Percentiles rank a stretch among this genome's conserved stretches.
Conservation (phyloP, 2,113 vertebrate genomes). For the Ia io region DNA sequence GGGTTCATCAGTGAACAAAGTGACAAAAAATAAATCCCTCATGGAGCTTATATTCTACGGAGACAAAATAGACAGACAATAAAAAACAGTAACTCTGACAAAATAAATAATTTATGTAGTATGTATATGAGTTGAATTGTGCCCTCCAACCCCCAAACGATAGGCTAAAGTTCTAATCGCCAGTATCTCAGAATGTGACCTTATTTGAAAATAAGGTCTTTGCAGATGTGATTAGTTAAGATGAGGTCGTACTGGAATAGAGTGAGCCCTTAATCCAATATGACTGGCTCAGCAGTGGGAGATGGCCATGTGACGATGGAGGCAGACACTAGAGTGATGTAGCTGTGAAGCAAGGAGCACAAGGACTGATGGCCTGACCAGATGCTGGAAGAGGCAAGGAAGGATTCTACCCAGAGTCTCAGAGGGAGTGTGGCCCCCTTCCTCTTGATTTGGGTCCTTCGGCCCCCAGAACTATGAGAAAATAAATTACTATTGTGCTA, state of each 20-base stretch:
- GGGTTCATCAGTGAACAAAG: neutral
- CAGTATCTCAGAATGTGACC: neutral
- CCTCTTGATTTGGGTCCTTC: neutral
- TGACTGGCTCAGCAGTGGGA: neutral
- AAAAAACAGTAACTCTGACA: neutral
- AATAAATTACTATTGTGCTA: neutral
- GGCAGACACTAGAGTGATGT: neutral
- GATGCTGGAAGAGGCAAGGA: neutral
- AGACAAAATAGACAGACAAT: neutral
- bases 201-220: neutral
- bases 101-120: neutral
- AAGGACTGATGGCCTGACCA: neutral
- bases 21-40: neutral
- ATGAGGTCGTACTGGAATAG: neutral
- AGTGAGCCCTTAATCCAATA: neutral
- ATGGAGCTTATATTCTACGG: neutral
- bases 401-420: neutral
- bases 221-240: neutral
- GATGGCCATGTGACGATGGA: neutral
- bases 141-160: neutral
- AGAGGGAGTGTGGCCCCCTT: too few species aligned
- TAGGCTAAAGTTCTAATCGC: neutral
- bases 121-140: neutral
- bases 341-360: neutral
- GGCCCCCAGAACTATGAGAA: neutral